These are phyloP conservation scores for Aythya baeri DNA, from an alignment of 2,113 vertebrate genomes.

Conservation along the genomic window DNA sequence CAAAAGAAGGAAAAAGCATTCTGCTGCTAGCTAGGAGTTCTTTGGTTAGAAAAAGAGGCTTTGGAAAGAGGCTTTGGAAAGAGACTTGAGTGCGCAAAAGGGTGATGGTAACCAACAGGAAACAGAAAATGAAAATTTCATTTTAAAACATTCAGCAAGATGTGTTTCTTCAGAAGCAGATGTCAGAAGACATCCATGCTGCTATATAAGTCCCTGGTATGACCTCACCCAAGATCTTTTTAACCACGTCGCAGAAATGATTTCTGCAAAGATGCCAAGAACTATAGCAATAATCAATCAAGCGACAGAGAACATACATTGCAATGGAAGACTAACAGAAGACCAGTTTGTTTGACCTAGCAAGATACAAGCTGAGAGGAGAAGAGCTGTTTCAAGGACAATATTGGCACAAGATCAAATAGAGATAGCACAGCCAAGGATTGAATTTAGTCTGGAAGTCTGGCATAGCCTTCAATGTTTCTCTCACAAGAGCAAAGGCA, in stretches of 20 bases:
- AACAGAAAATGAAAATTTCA: background rate
- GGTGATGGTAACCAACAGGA: background rate
- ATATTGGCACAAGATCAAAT: background rate
- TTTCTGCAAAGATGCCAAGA: background rate
- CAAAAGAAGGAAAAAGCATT: background rate
- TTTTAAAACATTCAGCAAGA: background rate
- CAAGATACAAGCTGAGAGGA: background rate
- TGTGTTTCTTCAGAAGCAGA: background rate
- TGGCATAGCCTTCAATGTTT: background rate
- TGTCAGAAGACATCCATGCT: no score
- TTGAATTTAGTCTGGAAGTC: background rate
- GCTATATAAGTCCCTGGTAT: background rate
- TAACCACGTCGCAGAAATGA: background rate
- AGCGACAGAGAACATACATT: background rate
- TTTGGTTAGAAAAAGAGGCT: background rate
- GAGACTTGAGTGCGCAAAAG: background rate
- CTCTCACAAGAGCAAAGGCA: background rate
- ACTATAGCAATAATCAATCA: background rate
- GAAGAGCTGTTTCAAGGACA: background rate
- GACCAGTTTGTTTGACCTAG: slow-evolving; percentile 2
- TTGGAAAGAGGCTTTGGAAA: background rate
- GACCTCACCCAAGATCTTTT: background rate
- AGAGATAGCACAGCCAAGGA: background rate
- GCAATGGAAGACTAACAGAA: background rate
- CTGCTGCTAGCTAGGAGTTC: background rate